These are phyloP conservation scores for Lordiphosa andalusiaca DNA, from an alignment of 2,888 invertebrate species.

Conservation along the genomic window DNA sequence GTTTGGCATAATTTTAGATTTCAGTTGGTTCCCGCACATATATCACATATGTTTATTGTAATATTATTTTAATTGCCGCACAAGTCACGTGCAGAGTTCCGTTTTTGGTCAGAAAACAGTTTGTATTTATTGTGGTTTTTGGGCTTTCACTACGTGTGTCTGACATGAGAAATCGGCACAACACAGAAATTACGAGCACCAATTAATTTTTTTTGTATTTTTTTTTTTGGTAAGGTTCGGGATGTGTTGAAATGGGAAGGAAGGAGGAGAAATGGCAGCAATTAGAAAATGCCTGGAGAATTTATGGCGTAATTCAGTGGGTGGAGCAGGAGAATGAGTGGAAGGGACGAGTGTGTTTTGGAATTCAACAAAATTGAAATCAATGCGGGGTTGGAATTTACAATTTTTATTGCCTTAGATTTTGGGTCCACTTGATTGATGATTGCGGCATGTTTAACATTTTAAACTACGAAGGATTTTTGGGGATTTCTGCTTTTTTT, in stretches of 20 bases:
- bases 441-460: conserved; percentile 42
- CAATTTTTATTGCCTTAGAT: conserved; percentile 50
- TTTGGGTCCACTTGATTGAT: conserved; percentile 59
- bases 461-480: too few species aligned
- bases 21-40: conserved; percentile 15
- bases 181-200: conserved; percentile 44
- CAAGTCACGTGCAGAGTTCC: conserved; percentile 62
- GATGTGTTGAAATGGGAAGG: conserved; percentile 60
- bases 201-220: conserved; percentile 67
- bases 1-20: conserved; percentile 22
- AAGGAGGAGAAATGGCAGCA: conserved; percentile 28
- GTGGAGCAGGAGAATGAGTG: conserved; percentile 1
- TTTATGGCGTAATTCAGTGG: conserved; percentile 51
- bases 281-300: conserved; percentile 59
- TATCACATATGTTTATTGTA: conserved; percentile 54
- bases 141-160: conserved; percentile 46
- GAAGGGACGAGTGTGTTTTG: conserved; percentile 9
- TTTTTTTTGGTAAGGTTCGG: conserved; percentile 34
- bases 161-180: conserved; percentile 53
- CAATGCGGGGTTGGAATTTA: conserved; percentile 39
- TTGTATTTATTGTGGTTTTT: conserved; percentile 68
- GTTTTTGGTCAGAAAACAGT: conserved; percentile 51
- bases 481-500: background rate
- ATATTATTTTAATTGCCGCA: conserved; percentile 69
- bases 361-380: conserved; percentile 46